These are phyloP conservation scores for Oasisia sp. DNA, from an alignment of 2,888 invertebrate species.

Conservation along the genomic window DNA sequence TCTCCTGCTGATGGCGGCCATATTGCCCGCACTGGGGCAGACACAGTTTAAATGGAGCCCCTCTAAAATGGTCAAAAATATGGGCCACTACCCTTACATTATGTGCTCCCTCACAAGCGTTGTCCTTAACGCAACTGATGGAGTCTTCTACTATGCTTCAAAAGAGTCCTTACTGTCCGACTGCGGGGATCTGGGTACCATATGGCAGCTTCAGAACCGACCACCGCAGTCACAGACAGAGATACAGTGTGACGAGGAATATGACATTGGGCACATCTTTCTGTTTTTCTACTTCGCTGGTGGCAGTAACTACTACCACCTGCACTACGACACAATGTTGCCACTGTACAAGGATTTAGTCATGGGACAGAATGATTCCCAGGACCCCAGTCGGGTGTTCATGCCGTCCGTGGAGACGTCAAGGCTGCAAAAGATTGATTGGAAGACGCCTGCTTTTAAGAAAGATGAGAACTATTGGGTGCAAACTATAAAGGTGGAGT, in stretches of 20 bases:
- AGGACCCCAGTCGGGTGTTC: constrained; percentile 40
- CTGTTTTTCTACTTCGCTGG: constrained; percentile 46
- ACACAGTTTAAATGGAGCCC: constrained; percentile 9
- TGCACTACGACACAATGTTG: constrained; percentile 49
- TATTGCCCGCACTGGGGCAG: neutral
- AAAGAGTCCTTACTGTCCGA: neutral
- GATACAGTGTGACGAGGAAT: constrained; percentile 44
- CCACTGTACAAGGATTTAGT: constrained; percentile 42
- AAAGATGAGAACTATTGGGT: neutral
- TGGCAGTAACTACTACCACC: constrained; percentile 52
- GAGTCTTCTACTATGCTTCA: constrained; percentile 25
- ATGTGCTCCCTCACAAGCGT: constrained; percentile 33
- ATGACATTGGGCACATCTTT: constrained; percentile 46
- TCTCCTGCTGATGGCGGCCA: neutral
- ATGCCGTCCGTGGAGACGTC: constrained; percentile 46
- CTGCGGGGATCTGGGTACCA: neutral
- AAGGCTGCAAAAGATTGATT: constrained; percentile 32
- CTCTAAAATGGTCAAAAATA: neutral
- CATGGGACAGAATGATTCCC: constrained; percentile 30
- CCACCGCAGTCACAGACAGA: constrained; percentile 17
- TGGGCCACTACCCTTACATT: constrained; percentile 32
- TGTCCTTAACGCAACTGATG: constrained; percentile 21
- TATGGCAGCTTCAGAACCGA: constrained; percentile 19
- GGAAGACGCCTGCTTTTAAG: neutral
- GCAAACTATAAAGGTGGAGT: neutral